Base-by-base conservation (phyloP, 2,113 vertebrate genomes). In the Megaptera novaeangliae region DNA sequence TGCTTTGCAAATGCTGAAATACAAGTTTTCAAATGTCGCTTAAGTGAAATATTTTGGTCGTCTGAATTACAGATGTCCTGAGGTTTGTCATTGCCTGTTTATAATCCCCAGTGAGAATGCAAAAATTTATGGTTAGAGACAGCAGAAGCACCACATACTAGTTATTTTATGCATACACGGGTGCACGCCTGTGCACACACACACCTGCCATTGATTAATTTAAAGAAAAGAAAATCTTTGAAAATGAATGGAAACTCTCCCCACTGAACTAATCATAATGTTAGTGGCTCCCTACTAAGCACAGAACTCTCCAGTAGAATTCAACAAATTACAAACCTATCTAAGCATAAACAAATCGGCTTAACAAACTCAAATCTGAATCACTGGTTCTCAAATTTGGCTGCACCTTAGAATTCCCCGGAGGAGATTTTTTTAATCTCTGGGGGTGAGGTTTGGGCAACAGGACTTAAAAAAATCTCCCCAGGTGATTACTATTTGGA, bases 311-410 rank as follows among this genome's bases (percentile, higher is more conserved):
- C 27, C 84, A 64, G 25, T 21, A 78, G 17, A 61, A 97, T 31
- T 78, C 34, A 31, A n/a, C 6, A 72, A 80, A 89, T 71, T 68
- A 8, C 31, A 75, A 88, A 64, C 11, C 25, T 77, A 31, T 71
- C 25, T 85, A 66, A 92, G 80, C 46, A 59, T 34, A 72, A 20
- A 41, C 27, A 39, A 74, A 88, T 23, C 44, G 18, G 7, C 7
- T 86, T 94, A 91, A 87, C 44, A 78, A 87, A 96, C 31, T 94
- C 34, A 85, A 39, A 84, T 80, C 69, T 68, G 39, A 93, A 80
- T 49, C 31, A 41, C 36, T 63, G 25, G 18, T 57, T 92, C 59
- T 91, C 81, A 89, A 34, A 20, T 63, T 68, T 31, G 27, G 29
- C 21, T 57, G 10, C 8, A 41, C 27, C 69, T 14, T 75, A 64